These are phyloP conservation scores for Oryzias sinensis DNA, from an alignment of 2,797 vertebrate species.

Conservation along the genomic window DNA sequence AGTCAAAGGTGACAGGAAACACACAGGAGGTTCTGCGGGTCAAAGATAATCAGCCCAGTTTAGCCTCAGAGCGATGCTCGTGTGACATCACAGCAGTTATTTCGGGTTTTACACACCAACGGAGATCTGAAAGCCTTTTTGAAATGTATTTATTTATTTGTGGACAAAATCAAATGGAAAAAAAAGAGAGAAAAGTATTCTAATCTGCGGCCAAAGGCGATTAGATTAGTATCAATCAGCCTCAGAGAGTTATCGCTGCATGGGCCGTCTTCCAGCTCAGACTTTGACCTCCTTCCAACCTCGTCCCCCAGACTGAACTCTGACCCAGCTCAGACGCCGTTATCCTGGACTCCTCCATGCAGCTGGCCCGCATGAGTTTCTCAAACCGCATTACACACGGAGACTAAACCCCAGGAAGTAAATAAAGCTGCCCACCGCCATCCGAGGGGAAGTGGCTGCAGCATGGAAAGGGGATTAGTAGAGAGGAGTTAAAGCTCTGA, in stretches of 20 bases:
- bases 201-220: neutral
- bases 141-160: neutral
- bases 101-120: accelerated
- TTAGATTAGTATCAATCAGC: slow-evolving; percentile 16
- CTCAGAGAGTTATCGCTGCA: neutral
- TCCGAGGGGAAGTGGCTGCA: slow-evolving; percentile 30
- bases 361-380: slow-evolving; percentile 23
- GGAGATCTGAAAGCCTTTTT: neutral
- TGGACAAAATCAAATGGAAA: neutral
- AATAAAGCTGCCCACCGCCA: slow-evolving; percentile 13
- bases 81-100: neutral
- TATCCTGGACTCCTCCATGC: slow-evolving; percentile 10
- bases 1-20: slow-evolving; percentile 24
- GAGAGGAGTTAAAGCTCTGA: slow-evolving; percentile 8
- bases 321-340: slow-evolving; percentile 2
- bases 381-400: slow-evolving; percentile 38
- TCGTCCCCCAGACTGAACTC: neutral
- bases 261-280: slow-evolving; percentile 4
- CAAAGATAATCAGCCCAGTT: slow-evolving; percentile 7
- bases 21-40: slow-evolving; percentile 11
- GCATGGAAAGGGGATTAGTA: slow-evolving; percentile 38
- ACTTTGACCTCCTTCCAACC: slow-evolving; percentile 58
- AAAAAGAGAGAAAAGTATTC: neutral
- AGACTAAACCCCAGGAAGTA: slow-evolving; percentile 13
- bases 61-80: accelerated